Base-by-base conservation (phyloP, 2,797 vertebrate species). In the Pampus argenteus region DNA sequence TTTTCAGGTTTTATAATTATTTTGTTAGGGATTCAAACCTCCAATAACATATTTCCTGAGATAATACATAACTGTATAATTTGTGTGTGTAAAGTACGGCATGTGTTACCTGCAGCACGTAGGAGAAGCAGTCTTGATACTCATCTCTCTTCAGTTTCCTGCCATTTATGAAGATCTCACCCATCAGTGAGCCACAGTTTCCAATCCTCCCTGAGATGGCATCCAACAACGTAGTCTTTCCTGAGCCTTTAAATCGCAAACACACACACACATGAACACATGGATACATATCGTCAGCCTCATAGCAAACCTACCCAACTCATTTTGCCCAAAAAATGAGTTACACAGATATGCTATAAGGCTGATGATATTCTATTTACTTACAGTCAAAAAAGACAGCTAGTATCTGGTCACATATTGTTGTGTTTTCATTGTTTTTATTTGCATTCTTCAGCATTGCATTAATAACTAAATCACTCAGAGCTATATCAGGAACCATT, bases 51-150 rank as follows among this genome's bases (percentile, higher is more conserved):
- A 26, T 31, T 47, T 20, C 7, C 9, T 36, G 34, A 4, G n/a
- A n/a, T n/a, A n/a, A n/a, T n/a, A n/a, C n/a, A n/a, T n/a, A n/a
- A n/a, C 2, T 36, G 2, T 9, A 36, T 36, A 36, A 36, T 8
- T 36, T 8, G 14, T 40, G 40, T 42, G 15, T 38, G 11, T 15
- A 1, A 6, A 5, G 14, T 42, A 5, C 17, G 34, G 9, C 34
- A 44, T 52, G 14, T 23, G 7, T 61, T 91, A 98, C 97, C 96
- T 99, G 98, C 79, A 96, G 94, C 11, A 98, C 96, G 0, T 99
- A 99, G 61, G 97, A 99, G 93, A 98, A 97, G 74, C 97, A 99
- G 86, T 98, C 96, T 91, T 95, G 96, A 88, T 96, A 97, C 86
- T 97, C 93, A 1, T 96, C 94, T 77, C 88, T 93, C 74, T 91